Evolutionary conservation across 2,797 vertebrate genomes (phyloP), one percentile per base, ranked within the genome.

Genomic region (Tragelaphus oryx): DNA sequence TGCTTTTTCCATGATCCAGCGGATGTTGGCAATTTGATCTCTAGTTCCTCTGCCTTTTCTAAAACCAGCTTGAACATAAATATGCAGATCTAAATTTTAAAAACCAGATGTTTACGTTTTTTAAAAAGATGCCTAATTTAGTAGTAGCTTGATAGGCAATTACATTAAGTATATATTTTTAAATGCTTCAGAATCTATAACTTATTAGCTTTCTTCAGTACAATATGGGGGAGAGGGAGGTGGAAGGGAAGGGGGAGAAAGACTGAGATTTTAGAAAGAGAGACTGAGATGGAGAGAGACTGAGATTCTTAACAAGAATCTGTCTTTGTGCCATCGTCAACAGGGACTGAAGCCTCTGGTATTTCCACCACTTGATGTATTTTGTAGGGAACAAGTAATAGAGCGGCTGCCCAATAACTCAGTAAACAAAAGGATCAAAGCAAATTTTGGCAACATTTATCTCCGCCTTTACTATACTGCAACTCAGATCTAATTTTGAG

Each of bases 381-480:
- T 91, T 76, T 89, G 13, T 14, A 65, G 18, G 5, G 24, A n/a
- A 46, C 26, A 62, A 60, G n/a, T 24, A 44, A 92, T 22, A 28
- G 50, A 68, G 22, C 0, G 20, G 37, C 28, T n/a, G 50, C 28
- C 7, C 10, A 11, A 17, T 60, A 28, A 54, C 52, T 22, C 14
- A 62, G 24, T 52, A 41, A 75, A 41, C 8, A 85, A 60, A 85
- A 59, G 7, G 17, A 52, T 9, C 37, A 24, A 54, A 48, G 79
- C 16, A 17, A 13, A 9, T 33, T 62, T 46, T 28, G 24, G 13
- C 37, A 65, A 24, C 16, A 30, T 65, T 30, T 10, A 4, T 14
- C 33, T 62, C 50, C 8, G 7, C 10, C 33, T 44, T 80, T 37
- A 8, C 3, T 1, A 0, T 9, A 79, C 0, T 28, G 37, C 68